Base-by-base conservation (phyloP, 2,113 vertebrate species). In the Gallinago paraguaiae region DNA sequence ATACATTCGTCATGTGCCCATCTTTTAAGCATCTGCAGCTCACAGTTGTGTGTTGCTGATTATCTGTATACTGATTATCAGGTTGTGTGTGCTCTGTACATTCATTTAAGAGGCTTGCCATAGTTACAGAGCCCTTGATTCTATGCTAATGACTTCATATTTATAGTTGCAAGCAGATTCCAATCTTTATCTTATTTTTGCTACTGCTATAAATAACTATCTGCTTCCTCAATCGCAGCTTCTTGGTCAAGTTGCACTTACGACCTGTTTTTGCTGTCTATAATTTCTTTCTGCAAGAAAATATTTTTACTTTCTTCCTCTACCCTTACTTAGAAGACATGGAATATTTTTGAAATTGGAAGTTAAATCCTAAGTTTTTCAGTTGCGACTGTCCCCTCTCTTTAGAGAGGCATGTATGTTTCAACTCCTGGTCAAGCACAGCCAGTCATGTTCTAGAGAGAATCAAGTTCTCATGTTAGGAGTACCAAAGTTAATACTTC, bases 71-170 rank as follows among this genome's bases (percentile, higher is more conserved):
- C 63, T 83, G 77, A 84, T 89, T 70, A 80, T 86, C 67, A 72
- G 33, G 45, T 69, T 86, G 71, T 88, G 9, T 78, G 75, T 70
- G 53, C 79, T 88, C 86, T 86, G 25, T 70, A 7, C 3, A 1
- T 79, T 82, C 75, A 82, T 92, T 93, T 92, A 93, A 90, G 92
- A 93, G 69, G 86, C 68, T 71, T 90, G 37, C 57, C n/a, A 23
- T 60, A 78, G 81, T 78, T 92, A 86, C 5, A 57, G 59, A 83
- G 57, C 76, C 63, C 70, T 93, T 95, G 74, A 82, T 92, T 79
- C 70, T 90, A 5, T 88, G 75, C 16, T 94, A 79, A 68, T 92
- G 61, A 70, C 53, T 94, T 69, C 51, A 31, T 82, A 93, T 84
- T 87, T 94, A 88, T 57, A 94, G 74, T 82, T 92, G 33, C 75